Conservation (phyloP, 2,888 invertebrate species). For the Dorcus parallelipipedus region DNA sequence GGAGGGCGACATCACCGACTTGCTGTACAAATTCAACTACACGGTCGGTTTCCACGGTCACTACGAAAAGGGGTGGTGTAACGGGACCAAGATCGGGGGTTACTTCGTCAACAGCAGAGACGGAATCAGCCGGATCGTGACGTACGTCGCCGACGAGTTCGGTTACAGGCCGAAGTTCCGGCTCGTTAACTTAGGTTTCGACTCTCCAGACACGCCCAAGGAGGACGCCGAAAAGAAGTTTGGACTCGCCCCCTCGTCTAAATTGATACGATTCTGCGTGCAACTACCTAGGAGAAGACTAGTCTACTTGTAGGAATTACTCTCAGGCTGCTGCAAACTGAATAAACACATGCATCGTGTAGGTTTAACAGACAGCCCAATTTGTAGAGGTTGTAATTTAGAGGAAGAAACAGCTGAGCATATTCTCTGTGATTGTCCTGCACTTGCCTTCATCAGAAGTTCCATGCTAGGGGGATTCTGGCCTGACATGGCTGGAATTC, state of each 20-base stretch:
- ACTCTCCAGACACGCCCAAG: slow-evolving; percentile 61
- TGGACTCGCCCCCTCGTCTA: slow-evolving; percentile 46
- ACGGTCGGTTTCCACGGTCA: slow-evolving; percentile 77
- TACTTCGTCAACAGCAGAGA: slow-evolving; percentile 71
- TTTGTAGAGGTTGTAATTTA: no score
- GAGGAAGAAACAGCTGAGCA: no score
- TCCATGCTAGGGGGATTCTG: no score
- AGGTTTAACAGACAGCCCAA: no score
- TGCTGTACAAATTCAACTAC: slow-evolving; percentile 76
- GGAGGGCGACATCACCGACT: slow-evolving; percentile 55
- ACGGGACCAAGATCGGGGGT: slow-evolving; percentile 70
- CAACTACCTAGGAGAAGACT: no score
- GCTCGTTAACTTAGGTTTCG: slow-evolving; percentile 59
- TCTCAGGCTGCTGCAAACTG: no score
- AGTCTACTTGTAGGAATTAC: no score
- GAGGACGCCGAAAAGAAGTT: slow-evolving; percentile 64
- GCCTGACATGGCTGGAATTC: no score
- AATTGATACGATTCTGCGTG: no score
- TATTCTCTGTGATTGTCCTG: no score
- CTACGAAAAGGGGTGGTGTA: slow-evolving; percentile 68
- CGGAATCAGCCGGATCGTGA: slow-evolving; percentile 65
- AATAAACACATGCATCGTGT: no score
- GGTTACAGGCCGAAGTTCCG: slow-evolving; percentile 72
- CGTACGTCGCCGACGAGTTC: slow-evolving; percentile 72
- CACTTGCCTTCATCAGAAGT: no score